phyloP scores from a whole-genome alignment of 2,888 invertebrate species.

The Agrilus mali region DNA sequence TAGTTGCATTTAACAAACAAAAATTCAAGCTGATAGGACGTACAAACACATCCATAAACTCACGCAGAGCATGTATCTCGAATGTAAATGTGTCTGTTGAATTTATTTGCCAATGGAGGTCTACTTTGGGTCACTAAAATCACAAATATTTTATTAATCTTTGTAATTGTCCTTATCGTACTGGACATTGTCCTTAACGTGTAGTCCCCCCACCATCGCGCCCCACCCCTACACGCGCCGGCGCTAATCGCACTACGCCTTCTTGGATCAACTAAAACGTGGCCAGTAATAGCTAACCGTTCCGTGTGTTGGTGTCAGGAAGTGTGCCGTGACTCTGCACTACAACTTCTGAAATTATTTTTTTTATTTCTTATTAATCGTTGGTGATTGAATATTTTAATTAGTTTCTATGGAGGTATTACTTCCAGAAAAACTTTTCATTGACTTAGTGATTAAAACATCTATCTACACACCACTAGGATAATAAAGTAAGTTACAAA shows the following conservation, averaged over 20 bases:
- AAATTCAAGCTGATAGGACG: too few species aligned
- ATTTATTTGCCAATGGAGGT: too few species aligned
- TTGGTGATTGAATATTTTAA: not conserved
- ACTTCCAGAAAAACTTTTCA: too few species aligned
- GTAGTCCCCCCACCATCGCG: constrained; percentile 12
- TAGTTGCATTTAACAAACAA: too few species aligned
- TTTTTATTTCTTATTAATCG: not conserved
- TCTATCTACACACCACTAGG: too few species aligned
- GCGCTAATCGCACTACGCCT: constrained; percentile 15
- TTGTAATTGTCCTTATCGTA: constrained; percentile 12
- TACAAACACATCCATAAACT: too few species aligned
- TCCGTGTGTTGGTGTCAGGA: constrained; percentile 10
- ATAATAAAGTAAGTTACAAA: too few species aligned
- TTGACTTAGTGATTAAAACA: too few species aligned
- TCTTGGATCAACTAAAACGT: constrained; percentile 15
- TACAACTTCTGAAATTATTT: constrained; percentile 5
- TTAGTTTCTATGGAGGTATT: too few species aligned
- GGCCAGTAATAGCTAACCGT: constrained; percentile 14
- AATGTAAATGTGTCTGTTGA: too few species aligned
- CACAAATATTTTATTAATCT: constrained; percentile 7
- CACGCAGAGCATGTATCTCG: too few species aligned
- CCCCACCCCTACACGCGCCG: constrained; percentile 15
- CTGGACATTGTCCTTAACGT: constrained; percentile 15
- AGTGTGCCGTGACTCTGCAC: constrained; percentile 5
- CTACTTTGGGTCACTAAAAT: constrained; percentile 2